Conservation (phyloP, 1,140 invertebrate genomes). For the Meloidogyne floridensis region DNA sequence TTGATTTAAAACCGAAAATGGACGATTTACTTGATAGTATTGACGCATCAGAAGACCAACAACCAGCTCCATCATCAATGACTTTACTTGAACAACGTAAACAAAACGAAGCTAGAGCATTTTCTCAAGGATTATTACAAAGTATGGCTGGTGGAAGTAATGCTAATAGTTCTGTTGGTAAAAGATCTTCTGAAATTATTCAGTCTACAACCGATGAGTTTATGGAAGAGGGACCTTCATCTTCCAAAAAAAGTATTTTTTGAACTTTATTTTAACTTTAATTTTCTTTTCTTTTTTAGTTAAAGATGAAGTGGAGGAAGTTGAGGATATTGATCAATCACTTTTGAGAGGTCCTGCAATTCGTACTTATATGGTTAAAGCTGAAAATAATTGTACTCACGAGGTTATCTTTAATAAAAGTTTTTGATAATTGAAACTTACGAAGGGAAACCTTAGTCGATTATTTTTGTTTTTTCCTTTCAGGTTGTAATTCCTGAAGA, state of each 20-base stretch:
- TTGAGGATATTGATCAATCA: neutral
- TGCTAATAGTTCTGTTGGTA: neutral
- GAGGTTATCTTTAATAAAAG: constrained; percentile 8
- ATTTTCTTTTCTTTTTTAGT: constrained; percentile 1
- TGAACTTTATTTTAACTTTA: neutral
- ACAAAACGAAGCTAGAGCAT: constrained; percentile 9
- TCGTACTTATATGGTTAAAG: neutral
- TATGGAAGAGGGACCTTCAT: neutral
- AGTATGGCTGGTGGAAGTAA: neutral
- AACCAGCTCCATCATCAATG: constrained; percentile 10
- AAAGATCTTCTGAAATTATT: neutral
- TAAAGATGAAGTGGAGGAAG: constrained; percentile 17
- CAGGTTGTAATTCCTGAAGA: constrained; percentile 66
- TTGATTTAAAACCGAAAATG: neutral
- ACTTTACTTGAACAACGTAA: constrained; percentile 12
- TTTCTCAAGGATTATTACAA: constrained; percentile 12
- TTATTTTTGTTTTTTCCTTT: constrained; percentile 9
- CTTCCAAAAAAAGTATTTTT: neutral
- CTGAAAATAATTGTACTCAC: constrained; percentile 28
- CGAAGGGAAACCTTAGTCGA: too few relatives aligned
- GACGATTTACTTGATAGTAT: constrained; percentile 26
- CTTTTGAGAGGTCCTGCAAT: neutral
- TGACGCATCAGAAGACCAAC: constrained; percentile 13
- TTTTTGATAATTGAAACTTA: too few relatives aligned
- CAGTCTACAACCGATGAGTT: neutral